Base-by-base conservation (phyloP, 2,113 vertebrate species). In the Tachycineta bicolor region DNA sequence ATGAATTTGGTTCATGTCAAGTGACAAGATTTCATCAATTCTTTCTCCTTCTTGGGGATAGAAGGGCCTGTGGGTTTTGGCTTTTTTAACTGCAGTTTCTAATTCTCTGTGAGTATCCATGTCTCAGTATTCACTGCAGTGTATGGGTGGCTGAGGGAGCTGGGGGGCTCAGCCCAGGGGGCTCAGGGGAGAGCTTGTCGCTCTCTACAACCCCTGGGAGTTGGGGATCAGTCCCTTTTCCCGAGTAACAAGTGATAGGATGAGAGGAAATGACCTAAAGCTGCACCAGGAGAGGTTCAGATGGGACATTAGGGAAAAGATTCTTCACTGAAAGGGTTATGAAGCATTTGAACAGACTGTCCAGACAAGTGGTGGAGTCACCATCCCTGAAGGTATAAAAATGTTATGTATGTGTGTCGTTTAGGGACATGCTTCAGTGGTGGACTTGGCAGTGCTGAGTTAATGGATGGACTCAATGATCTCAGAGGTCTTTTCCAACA, bases 191-290 rank as follows among this genome's bases (percentile, higher is more conserved):
- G 24, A 21, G 13, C 26, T 62, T 44, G 21, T 28, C 23, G 2
- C 19, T 56, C 34, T 10, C 31, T 11, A 3, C 18, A 56, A 3
- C 5, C 11, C 25, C 29, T 62, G 26, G 33, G 37, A 53, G 15
- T 3, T 12, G 23, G 7, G 7, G 5, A 6, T 55, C 0, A 0
- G 3, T 43, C 43, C 33, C 65, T 44, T 49, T 33, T 50, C 43
- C 34, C 21, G 33, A 17, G 25, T 4, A 41, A 34, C 12, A 47
- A 31, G 19, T 16, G 29, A 17, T 2, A 49, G 60, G 29, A 20
- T 55, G 69, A 44, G 47, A 39, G 23, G 11, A 80, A 81, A 87
- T 5, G 0, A 60, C 49, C 47, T 56, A 0, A 21, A 63, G 34
- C 12, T 56, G 33, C 5, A 24, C 33, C 56, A 50, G 37, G 12